These are phyloP conservation scores for Mergus octosetaceus DNA, from an alignment of 2,797 vertebrate species.

Conservation along the genomic window DNA sequence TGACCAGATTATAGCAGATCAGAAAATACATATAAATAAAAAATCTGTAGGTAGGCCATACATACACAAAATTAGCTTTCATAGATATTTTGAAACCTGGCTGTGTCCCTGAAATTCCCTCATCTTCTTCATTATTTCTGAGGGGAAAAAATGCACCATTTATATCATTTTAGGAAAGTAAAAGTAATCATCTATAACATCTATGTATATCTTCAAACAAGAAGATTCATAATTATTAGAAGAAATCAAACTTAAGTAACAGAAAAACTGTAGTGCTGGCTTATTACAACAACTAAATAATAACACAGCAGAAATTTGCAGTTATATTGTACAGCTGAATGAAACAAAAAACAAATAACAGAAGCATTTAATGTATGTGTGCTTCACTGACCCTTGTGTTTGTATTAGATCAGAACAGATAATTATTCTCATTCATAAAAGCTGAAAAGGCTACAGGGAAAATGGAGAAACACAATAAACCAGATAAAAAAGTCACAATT, in stretches of 20 bases:
- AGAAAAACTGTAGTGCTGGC: neutral
- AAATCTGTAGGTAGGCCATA: neutral
- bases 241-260: neutral
- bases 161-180: neutral
- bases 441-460: neutral
- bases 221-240: neutral
- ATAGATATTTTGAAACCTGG: neutral
- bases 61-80: neutral
- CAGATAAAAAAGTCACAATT: neutral
- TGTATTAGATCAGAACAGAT: neutral
- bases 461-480: neutral
- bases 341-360: neutral
- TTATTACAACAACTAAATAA: neutral
- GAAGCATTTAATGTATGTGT: neutral
- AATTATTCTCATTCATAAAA: neutral
- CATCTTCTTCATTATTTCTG: neutral
- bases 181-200: neutral
- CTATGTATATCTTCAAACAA: neutral
- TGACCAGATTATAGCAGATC: neutral
- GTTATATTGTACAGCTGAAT: neutral
- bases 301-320: neutral
- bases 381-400: neutral
- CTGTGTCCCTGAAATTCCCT: neutral
- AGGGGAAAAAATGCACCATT: neutral
- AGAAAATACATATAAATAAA: neutral